phyloP scores from a whole-genome alignment of 1,140 invertebrate genomes.

The Elymnias hypermnestra region DNA sequence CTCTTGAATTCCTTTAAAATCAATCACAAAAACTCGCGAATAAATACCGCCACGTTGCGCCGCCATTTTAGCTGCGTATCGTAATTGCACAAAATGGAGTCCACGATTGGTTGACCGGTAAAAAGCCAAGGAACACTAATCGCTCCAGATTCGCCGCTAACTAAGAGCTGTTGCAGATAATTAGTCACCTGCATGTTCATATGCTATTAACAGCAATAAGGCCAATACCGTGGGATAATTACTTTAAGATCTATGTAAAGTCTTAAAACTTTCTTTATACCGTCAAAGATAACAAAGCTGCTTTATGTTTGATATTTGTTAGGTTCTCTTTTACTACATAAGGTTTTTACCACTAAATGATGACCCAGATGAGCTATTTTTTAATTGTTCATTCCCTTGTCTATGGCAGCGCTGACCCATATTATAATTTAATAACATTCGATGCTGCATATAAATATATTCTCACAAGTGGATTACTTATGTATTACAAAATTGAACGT shows the following conservation, averaged over 20 bases:
- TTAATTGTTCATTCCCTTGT: too few relatives aligned
- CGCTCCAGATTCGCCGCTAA: constrained; percentile 56
- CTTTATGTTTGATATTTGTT: too few relatives aligned
- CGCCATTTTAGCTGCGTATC: constrained; percentile 42
- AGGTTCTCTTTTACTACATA: too few relatives aligned
- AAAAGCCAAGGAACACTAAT: constrained; percentile 57
- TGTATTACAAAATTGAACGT: too few relatives aligned
- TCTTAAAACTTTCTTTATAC: background rate
- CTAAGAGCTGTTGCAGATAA: constrained; percentile 39
- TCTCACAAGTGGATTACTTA: too few relatives aligned
- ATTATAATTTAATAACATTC: too few relatives aligned
- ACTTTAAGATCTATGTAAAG: background rate
- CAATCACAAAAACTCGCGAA: constrained; percentile 20
- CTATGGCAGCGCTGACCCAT: too few relatives aligned
- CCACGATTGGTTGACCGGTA: constrained; percentile 42
- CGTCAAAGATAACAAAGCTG: too few relatives aligned
- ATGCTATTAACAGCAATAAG: constrained; percentile 26
- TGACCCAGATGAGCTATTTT: too few relatives aligned
- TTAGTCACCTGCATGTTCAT: constrained; percentile 28
- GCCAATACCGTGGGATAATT: constrained; percentile 31
- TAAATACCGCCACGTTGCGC: constrained; percentile 13
- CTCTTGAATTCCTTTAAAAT: constrained; percentile 1
- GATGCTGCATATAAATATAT: too few relatives aligned
- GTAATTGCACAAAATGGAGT: constrained; percentile 54
- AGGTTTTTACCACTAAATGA: too few relatives aligned